phyloP scores from a whole-genome alignment of 2,797 vertebrate species.

The Rhynchonycteris naso region DNA sequence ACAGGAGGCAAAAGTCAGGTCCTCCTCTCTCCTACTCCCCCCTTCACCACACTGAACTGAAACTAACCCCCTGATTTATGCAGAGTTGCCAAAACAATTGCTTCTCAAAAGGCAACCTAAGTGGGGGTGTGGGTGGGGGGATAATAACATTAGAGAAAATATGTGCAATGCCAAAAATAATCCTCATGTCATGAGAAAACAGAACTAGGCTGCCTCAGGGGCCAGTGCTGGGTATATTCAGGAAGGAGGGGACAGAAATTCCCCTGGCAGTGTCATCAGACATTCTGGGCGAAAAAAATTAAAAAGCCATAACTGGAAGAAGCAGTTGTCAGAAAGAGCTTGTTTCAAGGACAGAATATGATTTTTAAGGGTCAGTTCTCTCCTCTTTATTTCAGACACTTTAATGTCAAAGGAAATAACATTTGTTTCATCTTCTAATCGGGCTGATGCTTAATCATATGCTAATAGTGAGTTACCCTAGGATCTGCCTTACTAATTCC shows the following conservation, averaged over 20 bases:
- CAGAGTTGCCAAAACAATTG: neutral
- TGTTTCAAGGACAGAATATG: neutral
- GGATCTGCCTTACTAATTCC: constrained; percentile 44
- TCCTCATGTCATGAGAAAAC: constrained; percentile 74
- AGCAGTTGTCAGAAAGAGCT: neutral
- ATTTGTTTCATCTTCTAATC: neutral
- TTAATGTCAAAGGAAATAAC: constrained; percentile 49
- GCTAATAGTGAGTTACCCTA: neutral
- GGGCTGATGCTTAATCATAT: neutral
- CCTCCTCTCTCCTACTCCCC: neutral
- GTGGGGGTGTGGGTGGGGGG: neutral
- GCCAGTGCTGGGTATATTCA: constrained; percentile 51
- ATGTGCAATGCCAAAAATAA: constrained; percentile 56
- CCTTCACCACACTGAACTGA: neutral
- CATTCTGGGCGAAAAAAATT: neutral
- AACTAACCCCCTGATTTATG: constrained; percentile 57
- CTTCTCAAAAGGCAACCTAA: constrained; percentile 54
- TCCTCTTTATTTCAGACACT: constrained; percentile 30
- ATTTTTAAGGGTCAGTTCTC: neutral
- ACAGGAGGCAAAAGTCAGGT: neutral
- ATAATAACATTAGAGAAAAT: constrained; percentile 61
- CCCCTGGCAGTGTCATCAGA: constrained; percentile 24
- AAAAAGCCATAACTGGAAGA: neutral
- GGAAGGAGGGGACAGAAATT: constrained; percentile 68
- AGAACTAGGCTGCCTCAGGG: constrained; percentile 38